Evolutionary conservation across 2,888 invertebrate genomes (phyloP), one percentile per base, ranked within the genome.

Genomic region (Xestia sexstrigata): DNA sequence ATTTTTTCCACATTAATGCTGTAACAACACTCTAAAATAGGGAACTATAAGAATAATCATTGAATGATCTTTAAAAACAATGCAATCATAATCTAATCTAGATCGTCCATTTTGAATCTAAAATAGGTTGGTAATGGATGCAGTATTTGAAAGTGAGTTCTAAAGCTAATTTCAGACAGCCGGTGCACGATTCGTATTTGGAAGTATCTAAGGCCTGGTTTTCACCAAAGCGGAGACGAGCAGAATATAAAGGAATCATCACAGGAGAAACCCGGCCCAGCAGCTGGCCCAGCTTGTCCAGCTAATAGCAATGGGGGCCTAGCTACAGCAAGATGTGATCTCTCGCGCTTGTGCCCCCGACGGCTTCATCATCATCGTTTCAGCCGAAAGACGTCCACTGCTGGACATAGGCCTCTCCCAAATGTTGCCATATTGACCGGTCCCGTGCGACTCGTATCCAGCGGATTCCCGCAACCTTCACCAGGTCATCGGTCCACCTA

Each of bases 41-140:
- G 35, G 9, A 30, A 9, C n/a, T 35, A n/a, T 26, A 35, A 65
- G 35, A 67, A 17, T 20, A 35, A 60, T 68, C 45, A 60, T 55
- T 39, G 13, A 30, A 30, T 26, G 69, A 70, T 30, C 66, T 75
- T 73, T 74, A 63, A 72, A 70, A 65, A 72, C 60, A 62, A 65
- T 74, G 0, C 20, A 70, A 80, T 80, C 62, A 80, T 83, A 76
- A 80, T 23, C 0, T 62, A 30, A 67, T 80, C 71, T 76, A 52
- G 66, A 76, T 79, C 39, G 17, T 49, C 47, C 47, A 15, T 63
- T 45, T 6, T 60, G 1, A 5, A 52, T 74, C 49, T 72, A 68
- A 23, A 76, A 66, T 65, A 9, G 69, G 52, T 20, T 0, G 23
- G 7, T 70, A 65, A 73, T 79, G 60, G 30, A 15, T 47, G 39